Evolutionary conservation across 2,888 invertebrate genomes (phyloP).

Genomic region (Macaria liturata): DNA sequence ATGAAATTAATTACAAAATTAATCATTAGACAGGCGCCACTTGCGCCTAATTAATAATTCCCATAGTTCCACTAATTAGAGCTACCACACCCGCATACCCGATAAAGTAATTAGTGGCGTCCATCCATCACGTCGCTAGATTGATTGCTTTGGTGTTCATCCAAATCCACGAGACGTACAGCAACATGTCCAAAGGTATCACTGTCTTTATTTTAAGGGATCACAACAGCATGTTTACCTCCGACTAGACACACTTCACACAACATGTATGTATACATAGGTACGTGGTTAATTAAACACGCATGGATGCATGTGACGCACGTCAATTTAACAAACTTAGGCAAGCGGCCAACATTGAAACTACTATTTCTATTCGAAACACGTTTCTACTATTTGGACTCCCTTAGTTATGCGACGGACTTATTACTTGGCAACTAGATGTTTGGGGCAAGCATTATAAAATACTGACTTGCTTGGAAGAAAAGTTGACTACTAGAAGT

Average conservation of each 20-base stretch:
- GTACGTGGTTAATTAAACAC: constrained; percentile 52
- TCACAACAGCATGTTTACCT: constrained; percentile 23
- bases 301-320: constrained; percentile 39
- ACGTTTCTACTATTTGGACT: constrained; percentile 9
- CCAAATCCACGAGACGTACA: constrained; percentile 16
- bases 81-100: constrained; percentile 6
- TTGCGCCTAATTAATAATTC: constrained; percentile 31
- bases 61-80: constrained; percentile 1
- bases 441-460: too few species aligned
- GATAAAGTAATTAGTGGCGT: constrained; percentile 19
- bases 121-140: constrained; percentile 17
- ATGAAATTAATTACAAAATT: too few species aligned
- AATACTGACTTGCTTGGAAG: too few species aligned
- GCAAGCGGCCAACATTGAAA: constrained; percentile 26
- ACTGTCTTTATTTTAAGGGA: constrained; percentile 16
- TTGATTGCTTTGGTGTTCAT: constrained; percentile 24
- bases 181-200: constrained; percentile 18
- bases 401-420: neutral
- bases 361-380: constrained; percentile 25
- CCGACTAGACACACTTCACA: constrained; percentile 2
- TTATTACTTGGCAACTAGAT: too few species aligned
- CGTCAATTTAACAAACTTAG: constrained; percentile 29
- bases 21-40: constrained; percentile 37
- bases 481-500: too few species aligned
- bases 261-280: constrained; percentile 17